Evolutionary conservation across 2,888 invertebrate genomes (phyloP), one percentile per base, ranked within the genome.

Genomic region (Nomada ferruginata): DNA sequence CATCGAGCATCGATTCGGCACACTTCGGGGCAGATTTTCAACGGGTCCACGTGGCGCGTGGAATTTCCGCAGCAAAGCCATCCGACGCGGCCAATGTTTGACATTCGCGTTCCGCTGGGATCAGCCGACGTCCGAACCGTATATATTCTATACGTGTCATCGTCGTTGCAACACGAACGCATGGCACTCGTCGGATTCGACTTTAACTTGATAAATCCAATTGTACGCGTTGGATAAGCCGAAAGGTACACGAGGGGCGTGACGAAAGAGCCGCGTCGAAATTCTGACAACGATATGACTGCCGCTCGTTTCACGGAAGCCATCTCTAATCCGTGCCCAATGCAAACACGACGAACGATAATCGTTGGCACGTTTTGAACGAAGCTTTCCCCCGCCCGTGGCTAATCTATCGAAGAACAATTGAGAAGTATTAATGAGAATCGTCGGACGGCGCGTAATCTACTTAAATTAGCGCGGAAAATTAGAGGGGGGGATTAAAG

Each of bases 191-290:
- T 78, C 80, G 79, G 79, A 79, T 78, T 85, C 85, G 76, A 82
- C 78, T 77, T 71, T 74, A 77, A 79, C 81, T 83, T 82, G 83
- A 89, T 89, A 89, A 89, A 90, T 90, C 89, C 89, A 90, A 91
- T 91, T 88, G 89, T 85, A 82, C 85, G 84, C 87, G 89, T 75
- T 83, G 87, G 87, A 89, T 89, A 91, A 91, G 89, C 88, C 83
- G 86, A 90, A 88, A 85, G 89, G 74, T 88, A 90, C 88, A 89
- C 86, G 89, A 89, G 86, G 76, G 85, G 84, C 91, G 85, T 89
- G 88, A 87, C 90, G 87, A 86, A 88, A 89, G 86, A 61, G 52
- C 29, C 65, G 76, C 59, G 57, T 57, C 60, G 60, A 79, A 80
- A 79, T 76, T 84, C 74, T 78, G 86, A 86, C 88, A 83, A 79